Base-by-base conservation (phyloP, 2,113 vertebrate genomes). In the Coptodon bakossiorum region DNA sequence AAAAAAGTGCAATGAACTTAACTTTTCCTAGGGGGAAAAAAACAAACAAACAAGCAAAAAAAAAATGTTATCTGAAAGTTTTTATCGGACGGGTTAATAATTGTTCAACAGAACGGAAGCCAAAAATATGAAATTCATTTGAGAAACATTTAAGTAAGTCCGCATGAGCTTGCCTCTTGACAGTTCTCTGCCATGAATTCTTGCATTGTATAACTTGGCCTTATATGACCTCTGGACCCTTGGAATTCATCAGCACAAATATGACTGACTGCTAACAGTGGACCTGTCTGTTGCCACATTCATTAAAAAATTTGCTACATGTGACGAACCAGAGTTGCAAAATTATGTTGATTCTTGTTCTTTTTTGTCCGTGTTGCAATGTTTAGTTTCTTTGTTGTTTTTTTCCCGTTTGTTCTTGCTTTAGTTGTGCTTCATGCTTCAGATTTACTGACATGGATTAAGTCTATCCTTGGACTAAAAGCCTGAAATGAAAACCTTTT, bases 181-280 rank as follows among this genome's bases (percentile, higher is more conserved):
- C 83, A 76, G 89, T 81, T 71, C 52, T 43, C 84, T 86, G 68
- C 68, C 80, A 90, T 87, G 61, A 94, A 91, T 92, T 89, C 40
- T 68, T 91, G 78, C 61, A 82, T 91, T 92, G 85, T 94, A 86
- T 91, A 90, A 92, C 48, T 78, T 92, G 81, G 83, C 81, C 52
- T 90, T 73, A 68, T 24, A 66, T 68, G 82, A 81, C 81, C 88
- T 81, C 90, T 89, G 40, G 34, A 82, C 82, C 82, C 17, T 76
- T 82, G 79, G 85, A 88, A 91, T 82, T 45, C 27, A 87, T 29
- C 4, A 66, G 68, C 50, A 54, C 68, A 76, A 50, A 80, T 14
- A 50, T 27, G 38, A 79, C 88, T 61, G 50, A 48, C 52, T n/a
- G 2, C 84, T 50, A 80, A 48, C 24, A 68, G 40, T 12, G 5